Conservation (phyloP, 2,888 invertebrate species). For the Craniophora ligustri region DNA sequence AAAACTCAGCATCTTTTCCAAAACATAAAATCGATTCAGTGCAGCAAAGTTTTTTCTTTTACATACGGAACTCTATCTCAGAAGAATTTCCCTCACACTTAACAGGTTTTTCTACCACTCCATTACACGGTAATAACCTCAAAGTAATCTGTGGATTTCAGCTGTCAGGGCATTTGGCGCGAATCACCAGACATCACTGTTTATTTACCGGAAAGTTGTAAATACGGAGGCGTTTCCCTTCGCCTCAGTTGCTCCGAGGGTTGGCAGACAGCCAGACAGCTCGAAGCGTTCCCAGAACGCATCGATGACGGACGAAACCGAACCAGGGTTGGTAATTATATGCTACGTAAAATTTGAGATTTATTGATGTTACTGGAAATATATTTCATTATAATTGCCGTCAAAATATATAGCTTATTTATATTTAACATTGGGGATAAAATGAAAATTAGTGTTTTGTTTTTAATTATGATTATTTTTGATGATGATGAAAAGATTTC, state of each 20-base stretch:
- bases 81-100: neutral
- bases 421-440: neutral
- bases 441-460: too few species aligned
- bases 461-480: too few species aligned
- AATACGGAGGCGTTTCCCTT: constrained; percentile 49
- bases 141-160: constrained; percentile 22
- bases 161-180: constrained; percentile 34
- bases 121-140: constrained; percentile 3
- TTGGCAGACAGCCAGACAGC: constrained; percentile 42
- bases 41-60: too few species aligned
- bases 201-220: constrained; percentile 49
- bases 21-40: too few species aligned
- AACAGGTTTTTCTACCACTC: neutral
- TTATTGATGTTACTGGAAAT: neutral
- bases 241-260: constrained; percentile 10
- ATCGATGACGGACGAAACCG: constrained; percentile 26
- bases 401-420: neutral
- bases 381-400: too few species aligned
- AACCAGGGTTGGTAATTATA: constrained; percentile 29
- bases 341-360: neutral
- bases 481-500: too few species aligned
- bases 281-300: constrained; percentile 19
- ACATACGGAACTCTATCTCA: neutral
- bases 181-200: constrained; percentile 24
- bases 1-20: too few species aligned